Conservation (phyloP, 2,888 invertebrate genomes). For the Pseudococcus jackbeardsleyi region DNA sequence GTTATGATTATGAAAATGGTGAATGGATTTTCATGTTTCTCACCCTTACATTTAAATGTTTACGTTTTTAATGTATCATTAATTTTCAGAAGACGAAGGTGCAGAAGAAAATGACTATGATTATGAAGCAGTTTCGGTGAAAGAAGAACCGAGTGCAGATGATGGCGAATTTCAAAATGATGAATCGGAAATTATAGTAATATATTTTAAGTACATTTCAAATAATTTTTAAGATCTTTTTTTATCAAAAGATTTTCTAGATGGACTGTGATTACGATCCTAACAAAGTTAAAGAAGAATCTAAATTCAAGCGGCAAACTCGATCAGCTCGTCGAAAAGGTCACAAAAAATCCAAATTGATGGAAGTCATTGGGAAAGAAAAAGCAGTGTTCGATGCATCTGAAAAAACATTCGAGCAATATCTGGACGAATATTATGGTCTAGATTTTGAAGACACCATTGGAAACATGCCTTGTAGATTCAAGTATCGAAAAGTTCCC, state of each 20-base stretch:
- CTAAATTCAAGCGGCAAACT: conserved; percentile 73
- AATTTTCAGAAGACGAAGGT: not conserved
- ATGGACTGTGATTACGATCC: conserved; percentile 92
- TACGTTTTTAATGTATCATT: not conserved
- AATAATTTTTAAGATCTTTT: conserved; percentile 7
- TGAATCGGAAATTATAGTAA: not conserved
- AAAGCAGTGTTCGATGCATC: conserved; percentile 90
- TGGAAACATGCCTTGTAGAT: conserved; percentile 90
- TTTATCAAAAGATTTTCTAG: conserved; percentile 71
- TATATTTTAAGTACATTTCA: not conserved
- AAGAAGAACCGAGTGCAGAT: not conserved
- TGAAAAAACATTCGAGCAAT: conserved; percentile 83
- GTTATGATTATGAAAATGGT: conserved; percentile 68
- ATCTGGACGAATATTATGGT: conserved; percentile 94
- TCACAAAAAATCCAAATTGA: conserved; percentile 73
- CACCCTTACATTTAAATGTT: not conserved
- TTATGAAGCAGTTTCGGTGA: not conserved
- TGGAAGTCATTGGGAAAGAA: conserved; percentile 73
- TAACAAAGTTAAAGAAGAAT: conserved; percentile 70
- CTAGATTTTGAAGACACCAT: conserved; percentile 96
- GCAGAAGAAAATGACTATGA: not conserved
- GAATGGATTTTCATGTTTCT: not conserved
- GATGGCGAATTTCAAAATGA: not conserved
- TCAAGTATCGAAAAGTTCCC: conserved; percentile 90
- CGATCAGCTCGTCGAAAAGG: conserved; percentile 75